Evolutionary conservation across 2,888 invertebrate species (phyloP).

Genomic region (Pachliopta kotzebuea): DNA sequence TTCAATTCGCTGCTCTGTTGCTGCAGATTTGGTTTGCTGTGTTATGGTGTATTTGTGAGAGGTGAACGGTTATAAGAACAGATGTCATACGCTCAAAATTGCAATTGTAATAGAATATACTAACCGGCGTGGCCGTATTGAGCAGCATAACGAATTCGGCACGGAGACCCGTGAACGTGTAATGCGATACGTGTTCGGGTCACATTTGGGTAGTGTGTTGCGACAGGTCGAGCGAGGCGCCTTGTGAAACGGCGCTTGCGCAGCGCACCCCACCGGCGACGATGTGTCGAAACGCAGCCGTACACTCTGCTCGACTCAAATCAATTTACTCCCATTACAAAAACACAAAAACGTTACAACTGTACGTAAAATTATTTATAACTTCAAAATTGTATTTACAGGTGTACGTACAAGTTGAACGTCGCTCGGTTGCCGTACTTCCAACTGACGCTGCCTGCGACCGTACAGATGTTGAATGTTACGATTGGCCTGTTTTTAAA

Average conservation of each 20-base stretch:
- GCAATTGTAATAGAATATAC: background rate
- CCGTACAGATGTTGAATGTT: too few relatives aligned
- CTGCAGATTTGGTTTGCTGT: too few relatives aligned
- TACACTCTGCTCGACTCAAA: conserved; percentile 47
- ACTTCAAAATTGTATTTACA: too few relatives aligned
- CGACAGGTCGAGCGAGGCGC: conserved; percentile 74
- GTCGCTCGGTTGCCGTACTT: too few relatives aligned
- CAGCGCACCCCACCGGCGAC: conserved; percentile 66
- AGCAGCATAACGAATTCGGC: conserved; percentile 41
- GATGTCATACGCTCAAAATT: background rate
- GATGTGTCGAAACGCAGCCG: conserved; percentile 70
- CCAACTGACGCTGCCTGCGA: too few relatives aligned
- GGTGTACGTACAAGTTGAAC: too few relatives aligned
- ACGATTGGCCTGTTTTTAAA: too few relatives aligned
- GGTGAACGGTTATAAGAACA: background rate
- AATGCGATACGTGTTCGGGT: conserved; percentile 76
- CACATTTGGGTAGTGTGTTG: conserved; percentile 78
- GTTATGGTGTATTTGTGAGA: background rate
- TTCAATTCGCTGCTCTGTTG: too few relatives aligned
- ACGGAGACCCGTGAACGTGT: conserved; percentile 54
- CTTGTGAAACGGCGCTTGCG: conserved; percentile 78
- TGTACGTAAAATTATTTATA: too few relatives aligned
- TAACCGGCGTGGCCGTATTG: conserved; percentile 5
- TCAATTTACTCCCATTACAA: too few relatives aligned
- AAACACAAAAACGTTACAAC: too few relatives aligned